Conservation (phyloP, 2,797 vertebrate species). For the Rhodeus uyekii region DNA sequence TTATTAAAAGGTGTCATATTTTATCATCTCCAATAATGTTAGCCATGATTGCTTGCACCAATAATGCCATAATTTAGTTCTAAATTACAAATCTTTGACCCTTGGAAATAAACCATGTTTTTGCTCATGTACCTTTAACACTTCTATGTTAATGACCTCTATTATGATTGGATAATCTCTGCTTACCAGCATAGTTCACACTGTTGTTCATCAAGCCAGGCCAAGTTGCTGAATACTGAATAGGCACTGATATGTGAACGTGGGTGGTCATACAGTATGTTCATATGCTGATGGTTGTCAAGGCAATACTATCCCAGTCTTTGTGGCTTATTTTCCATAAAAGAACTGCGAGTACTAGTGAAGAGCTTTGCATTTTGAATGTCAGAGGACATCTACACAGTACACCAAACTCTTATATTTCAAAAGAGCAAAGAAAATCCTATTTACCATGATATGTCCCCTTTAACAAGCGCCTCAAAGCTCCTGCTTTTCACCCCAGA, state of each 20-base stretch:
- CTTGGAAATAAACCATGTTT: neutral
- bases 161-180: slow-evolving; percentile 10
- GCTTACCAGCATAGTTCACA: neutral
- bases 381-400: neutral
- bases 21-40: neutral
- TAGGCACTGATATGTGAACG: slow-evolving; percentile 4
- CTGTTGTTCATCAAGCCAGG: slow-evolving; percentile 1
- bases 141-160: neutral
- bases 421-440: slow-evolving; percentile 10
- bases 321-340: slow-evolving; percentile 20
- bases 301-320: slow-evolving; percentile 12
- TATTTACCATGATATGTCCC: neutral
- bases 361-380: slow-evolving; percentile 25
- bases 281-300: slow-evolving; percentile 23
- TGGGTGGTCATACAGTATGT: slow-evolving; percentile 1
- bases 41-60: neutral
- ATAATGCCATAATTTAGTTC: neutral
- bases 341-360: neutral
- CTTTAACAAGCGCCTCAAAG: neutral
- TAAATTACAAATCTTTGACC: neutral
- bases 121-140: neutral
- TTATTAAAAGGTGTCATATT: neutral
- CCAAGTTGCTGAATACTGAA: slow-evolving; percentile 13
- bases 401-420: neutral
- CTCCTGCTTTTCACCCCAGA: neutral